Percentiles rank a stretch among this genome's conserved stretches.
Evolutionary conservation across 2,888 invertebrate species (phyloP).

Genomic region (Megalurothrips usitatus): DNA sequence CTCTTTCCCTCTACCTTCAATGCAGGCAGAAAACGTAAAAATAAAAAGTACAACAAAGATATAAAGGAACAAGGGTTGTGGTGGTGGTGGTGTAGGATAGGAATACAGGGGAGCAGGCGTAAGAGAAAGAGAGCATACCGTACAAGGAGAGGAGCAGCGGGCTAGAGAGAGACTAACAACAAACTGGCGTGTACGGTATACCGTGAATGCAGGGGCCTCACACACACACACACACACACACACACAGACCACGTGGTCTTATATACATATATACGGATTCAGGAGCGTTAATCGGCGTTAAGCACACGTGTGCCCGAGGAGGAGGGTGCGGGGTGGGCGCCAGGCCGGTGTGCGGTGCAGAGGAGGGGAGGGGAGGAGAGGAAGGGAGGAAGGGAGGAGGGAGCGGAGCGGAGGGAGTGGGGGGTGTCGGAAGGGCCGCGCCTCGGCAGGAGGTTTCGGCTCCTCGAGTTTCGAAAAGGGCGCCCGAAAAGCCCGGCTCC

Average conservation of each 20-base stretch:
- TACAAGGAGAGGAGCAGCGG: background rate
- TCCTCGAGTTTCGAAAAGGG: too few species aligned
- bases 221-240: background rate
- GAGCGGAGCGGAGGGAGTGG: too few species aligned
- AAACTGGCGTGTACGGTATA: background rate
- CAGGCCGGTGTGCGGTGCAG: background rate
- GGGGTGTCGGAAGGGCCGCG: too few species aligned
- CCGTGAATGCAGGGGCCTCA: background rate
- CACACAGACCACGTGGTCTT: background rate
- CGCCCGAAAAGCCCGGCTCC: too few species aligned
- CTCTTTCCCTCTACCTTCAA: too few species aligned
- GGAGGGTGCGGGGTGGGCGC: background rate
- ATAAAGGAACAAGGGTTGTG: too few species aligned
- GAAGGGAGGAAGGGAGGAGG: too few species aligned
- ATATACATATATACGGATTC: constrained; percentile 16
- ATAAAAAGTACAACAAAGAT: background rate
- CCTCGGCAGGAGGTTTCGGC: too few species aligned
- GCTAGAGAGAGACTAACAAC: background rate
- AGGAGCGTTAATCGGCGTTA: constrained; percentile 9
- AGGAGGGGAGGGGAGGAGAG: background rate
- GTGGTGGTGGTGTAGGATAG: background rate
- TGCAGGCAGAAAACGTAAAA: too few species aligned
- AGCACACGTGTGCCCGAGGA: background rate
- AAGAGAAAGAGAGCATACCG: background rate
- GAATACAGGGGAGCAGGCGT: background rate